Conservation (phyloP, 2,797 vertebrate species). For the Macropodus opercularis region DNA sequence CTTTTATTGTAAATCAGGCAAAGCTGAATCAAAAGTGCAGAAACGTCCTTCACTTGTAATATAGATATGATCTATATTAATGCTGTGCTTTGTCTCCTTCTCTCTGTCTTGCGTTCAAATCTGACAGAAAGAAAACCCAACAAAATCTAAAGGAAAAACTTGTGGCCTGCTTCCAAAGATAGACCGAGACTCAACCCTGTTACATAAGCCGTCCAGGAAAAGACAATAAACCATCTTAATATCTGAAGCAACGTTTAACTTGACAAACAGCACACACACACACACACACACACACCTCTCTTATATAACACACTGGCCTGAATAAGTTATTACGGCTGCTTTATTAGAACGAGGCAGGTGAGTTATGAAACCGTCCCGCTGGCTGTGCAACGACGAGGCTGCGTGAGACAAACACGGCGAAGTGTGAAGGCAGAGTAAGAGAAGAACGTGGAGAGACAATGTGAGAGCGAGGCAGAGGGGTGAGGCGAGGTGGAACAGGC, state of each 20-base stretch:
- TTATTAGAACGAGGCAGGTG: constrained; percentile 64
- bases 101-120: not conserved
- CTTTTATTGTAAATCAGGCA: no score
- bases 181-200: constrained; percentile 18
- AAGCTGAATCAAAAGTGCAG: no score
- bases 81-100: no score
- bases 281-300: constrained; percentile 17
- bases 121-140: not conserved
- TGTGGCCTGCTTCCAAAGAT: constrained; percentile 14
- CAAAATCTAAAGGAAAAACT: constrained; percentile 6
- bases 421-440: not conserved
- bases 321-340: constrained; percentile 60
- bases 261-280: not conserved
- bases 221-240: constrained; percentile 8
- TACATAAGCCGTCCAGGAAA: constrained; percentile 20
- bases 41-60: no score
- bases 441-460: not conserved
- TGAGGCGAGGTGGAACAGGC: constrained; percentile 36
- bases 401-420: not conserved
- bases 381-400: not conserved
- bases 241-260: not conserved
- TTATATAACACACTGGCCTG: constrained; percentile 62
- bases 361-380: constrained; percentile 61
- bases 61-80: no score
- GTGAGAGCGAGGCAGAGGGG: constrained; percentile 14